Evolutionary conservation across 2,888 invertebrate genomes (phyloP).

Genomic region (Zelleria hepariella): DNA sequence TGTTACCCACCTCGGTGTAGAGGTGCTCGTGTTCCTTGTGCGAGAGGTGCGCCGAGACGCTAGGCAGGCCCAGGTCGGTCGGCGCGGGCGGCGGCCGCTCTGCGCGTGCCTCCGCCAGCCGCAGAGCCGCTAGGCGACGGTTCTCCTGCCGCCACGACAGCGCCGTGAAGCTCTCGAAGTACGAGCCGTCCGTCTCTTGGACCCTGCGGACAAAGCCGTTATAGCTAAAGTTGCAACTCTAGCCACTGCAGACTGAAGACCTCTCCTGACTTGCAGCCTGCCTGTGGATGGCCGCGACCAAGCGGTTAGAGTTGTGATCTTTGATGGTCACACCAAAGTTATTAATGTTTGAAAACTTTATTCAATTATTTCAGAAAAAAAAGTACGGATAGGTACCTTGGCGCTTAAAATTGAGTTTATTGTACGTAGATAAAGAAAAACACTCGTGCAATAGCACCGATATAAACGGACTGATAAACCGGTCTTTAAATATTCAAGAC

Average conservation of each 20-base stretch:
- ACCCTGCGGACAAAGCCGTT: constrained; percentile 72
- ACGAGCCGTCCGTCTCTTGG: constrained; percentile 94
- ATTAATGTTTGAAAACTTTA: too few relatives aligned
- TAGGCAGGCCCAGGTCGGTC: constrained; percentile 78
- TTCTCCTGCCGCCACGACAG: constrained; percentile 94
- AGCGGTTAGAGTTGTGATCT: too few relatives aligned
- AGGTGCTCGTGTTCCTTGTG: constrained; percentile 66
- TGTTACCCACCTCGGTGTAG: constrained; percentile 57
- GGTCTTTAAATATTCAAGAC: neutral
- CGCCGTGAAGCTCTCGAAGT: constrained; percentile 95
- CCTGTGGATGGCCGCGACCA: too few relatives aligned
- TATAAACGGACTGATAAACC: neutral
- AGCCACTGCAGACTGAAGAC: too few relatives aligned
- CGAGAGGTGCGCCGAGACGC: constrained; percentile 81
- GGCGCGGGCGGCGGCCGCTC: constrained; percentile 76
- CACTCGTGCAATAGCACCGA: too few relatives aligned
- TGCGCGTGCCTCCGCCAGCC: constrained; percentile 81
- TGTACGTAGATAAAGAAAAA: too few relatives aligned
- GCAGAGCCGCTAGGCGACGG: constrained; percentile 82
- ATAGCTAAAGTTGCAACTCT: too few relatives aligned
- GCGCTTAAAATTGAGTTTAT: too few relatives aligned
- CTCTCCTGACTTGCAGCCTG: too few relatives aligned
- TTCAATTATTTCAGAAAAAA: too few relatives aligned
- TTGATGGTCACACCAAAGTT: too few relatives aligned
- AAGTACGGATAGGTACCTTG: too few relatives aligned